Conservation (phyloP, 2,113 vertebrate genomes). For the Pangasianodon gigas region DNA sequence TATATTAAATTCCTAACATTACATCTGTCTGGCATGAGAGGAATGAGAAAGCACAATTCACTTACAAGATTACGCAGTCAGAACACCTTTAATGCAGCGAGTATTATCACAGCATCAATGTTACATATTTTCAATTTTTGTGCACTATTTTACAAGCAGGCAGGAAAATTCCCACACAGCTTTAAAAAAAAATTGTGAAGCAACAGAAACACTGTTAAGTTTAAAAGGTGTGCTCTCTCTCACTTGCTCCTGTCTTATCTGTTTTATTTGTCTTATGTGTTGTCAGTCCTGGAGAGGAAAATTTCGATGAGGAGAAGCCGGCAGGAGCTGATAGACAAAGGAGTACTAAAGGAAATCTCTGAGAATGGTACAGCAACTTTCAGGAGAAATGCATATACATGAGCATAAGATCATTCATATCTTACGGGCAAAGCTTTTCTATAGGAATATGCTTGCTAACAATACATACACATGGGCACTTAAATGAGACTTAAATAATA, state of each 20-base stretch:
- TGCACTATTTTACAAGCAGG: not conserved
- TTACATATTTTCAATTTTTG: not conserved
- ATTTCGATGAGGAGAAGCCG: conserved; percentile 91
- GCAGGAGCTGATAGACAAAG: conserved; percentile 91
- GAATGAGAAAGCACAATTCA: not conserved
- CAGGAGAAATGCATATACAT: not conserved
- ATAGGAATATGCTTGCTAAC: not conserved
- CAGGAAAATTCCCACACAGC: not conserved
- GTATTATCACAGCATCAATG: not conserved
- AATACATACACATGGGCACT: not conserved
- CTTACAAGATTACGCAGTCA: not conserved
- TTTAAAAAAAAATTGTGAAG: not conserved
- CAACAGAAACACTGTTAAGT: not conserved
- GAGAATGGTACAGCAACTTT: conserved; percentile 79
- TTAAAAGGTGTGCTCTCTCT: not conserved
- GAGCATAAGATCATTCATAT: not conserved
- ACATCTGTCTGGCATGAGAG: not conserved
- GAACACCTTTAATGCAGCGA: not conserved
- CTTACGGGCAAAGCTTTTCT: not conserved
- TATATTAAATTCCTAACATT: not conserved
- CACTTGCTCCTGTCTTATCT: not conserved
- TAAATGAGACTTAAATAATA: too few relatives aligned
- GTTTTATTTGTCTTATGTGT: not conserved
- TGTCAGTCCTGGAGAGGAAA: conserved; percentile 89
- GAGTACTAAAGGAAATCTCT: conserved; percentile 86